phyloP scores from a whole-genome alignment of 1,140 invertebrate species.

The Philaenus spumarius region DNA sequence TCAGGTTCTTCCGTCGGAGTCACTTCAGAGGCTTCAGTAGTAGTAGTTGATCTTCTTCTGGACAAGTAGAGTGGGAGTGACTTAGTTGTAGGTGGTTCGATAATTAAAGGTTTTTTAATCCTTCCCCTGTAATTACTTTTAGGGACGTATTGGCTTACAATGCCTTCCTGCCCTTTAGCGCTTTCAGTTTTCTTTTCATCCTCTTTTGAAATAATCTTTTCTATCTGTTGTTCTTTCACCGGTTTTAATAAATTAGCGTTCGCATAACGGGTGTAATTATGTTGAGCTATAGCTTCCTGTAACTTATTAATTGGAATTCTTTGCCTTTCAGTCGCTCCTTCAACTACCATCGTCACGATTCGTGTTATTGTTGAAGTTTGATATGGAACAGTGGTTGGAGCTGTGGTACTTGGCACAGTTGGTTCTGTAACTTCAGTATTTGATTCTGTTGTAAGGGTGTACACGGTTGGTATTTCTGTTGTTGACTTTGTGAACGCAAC shows the following conservation, averaged over 20 bases:
- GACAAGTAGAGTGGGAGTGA: slow-evolving; percentile 5
- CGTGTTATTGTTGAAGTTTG: slow-evolving; percentile 29
- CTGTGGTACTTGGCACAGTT: background rate
- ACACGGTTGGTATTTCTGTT: slow-evolving; percentile 15
- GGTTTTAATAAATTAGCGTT: no score
- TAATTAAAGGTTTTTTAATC: background rate
- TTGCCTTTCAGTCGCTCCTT: slow-evolving; percentile 30
- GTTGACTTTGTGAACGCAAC: slow-evolving; percentile 9
- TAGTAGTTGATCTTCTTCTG: slow-evolving; percentile 1
- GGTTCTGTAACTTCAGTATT: background rate
- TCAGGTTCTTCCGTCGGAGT: background rate
- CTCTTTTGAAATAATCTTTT: background rate
- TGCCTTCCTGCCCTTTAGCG: background rate
- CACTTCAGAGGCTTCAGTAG: background rate
- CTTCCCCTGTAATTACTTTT: slow-evolving; percentile 6
- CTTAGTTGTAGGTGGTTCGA: slow-evolving; percentile 10
- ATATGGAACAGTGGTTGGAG: slow-evolving; percentile 16
- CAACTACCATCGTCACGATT: slow-evolving; percentile 30
- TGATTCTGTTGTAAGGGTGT: slow-evolving; percentile 1
- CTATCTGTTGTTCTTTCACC: background rate
- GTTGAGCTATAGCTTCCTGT: slow-evolving; percentile 25
- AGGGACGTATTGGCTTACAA: background rate
- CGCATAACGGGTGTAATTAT: slow-evolving; percentile 3
- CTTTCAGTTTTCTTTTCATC: background rate
- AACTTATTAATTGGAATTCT: slow-evolving; percentile 27